Percentiles rank a stretch among this genome's conserved stretches.
phyloP scores from a whole-genome alignment of 2,113 vertebrate species.

The Indicator maculatus region DNA sequence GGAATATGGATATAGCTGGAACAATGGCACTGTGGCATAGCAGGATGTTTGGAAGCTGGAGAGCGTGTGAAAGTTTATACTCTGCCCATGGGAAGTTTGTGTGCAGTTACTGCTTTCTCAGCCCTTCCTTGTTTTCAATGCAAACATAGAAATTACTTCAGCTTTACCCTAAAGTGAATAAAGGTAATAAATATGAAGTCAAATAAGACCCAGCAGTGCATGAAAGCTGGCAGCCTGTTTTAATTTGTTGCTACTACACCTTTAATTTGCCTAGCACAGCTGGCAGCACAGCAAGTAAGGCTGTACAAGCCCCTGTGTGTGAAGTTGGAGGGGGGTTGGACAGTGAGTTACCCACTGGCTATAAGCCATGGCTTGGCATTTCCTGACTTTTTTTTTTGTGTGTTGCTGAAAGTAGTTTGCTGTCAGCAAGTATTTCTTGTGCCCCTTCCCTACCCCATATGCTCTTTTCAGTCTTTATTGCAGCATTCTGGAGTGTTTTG shows the following conservation, averaged over 20 bases:
- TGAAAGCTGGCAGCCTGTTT: background rate
- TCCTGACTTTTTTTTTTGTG: background rate
- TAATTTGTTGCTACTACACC: background rate
- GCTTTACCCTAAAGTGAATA: background rate
- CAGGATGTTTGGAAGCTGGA: rapidly evolving
- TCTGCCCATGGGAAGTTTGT: background rate
- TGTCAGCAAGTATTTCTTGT: background rate
- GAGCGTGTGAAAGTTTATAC: background rate
- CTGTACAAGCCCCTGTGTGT: background rate
- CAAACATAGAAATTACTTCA: background rate
- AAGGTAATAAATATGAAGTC: background rate
- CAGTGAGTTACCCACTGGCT: background rate
- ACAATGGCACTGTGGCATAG: background rate
- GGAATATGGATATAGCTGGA: background rate
- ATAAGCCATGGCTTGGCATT: background rate
- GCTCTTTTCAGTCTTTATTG: background rate
- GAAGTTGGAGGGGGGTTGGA: background rate
- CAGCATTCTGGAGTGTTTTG: background rate
- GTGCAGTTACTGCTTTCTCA: background rate
- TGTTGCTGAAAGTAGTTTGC: background rate
- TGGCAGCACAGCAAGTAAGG: background rate
- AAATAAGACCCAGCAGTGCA: background rate
- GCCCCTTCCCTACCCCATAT: background rate
- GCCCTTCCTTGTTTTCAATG: background rate
- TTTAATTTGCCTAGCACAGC: background rate